Evolutionary conservation across 2,888 invertebrate genomes (phyloP).

Genomic region (Amiota communis): DNA sequence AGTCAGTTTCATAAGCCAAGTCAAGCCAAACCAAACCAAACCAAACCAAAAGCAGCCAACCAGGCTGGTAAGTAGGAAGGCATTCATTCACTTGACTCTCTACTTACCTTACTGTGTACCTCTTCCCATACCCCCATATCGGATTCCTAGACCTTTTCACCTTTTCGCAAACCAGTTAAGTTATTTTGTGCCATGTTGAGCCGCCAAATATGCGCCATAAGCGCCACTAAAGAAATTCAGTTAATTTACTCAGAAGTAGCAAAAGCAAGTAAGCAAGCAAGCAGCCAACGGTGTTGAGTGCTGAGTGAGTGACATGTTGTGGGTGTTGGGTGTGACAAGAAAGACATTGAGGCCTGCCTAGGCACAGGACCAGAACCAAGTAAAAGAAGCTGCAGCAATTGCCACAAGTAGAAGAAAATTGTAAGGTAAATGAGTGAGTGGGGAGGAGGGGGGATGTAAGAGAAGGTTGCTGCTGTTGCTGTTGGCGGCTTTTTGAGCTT

Average conservation of each 20-base stretch:
- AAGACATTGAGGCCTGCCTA: neutral
- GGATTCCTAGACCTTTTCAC: neutral
- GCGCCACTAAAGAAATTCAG: conserved; percentile 66
- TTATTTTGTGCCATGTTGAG: conserved; percentile 36
- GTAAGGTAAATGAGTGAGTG: too few species aligned
- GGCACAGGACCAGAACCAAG: conserved; percentile 31
- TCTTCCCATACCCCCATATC: neutral
- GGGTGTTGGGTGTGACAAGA: neutral
- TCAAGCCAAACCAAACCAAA: too few species aligned
- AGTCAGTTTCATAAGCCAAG: too few species aligned
- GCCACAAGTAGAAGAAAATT: conserved; percentile 49
- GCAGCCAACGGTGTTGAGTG: neutral
- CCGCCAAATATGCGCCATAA: conserved; percentile 61
- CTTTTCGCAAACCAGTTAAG: conserved; percentile 22
- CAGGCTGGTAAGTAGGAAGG: neutral
- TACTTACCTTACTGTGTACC: neutral
- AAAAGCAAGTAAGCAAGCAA: conserved; percentile 28
- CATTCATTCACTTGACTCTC: neutral
- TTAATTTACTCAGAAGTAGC: conserved; percentile 68
- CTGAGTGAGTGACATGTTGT: neutral
- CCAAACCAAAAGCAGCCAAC: too few species aligned
- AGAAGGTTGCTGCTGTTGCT: conserved; percentile 30
- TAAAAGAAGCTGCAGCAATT: conserved; percentile 43
- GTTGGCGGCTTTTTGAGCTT: conserved; percentile 25
- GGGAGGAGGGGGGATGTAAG: too few species aligned